Evolutionary conservation across 2,113 vertebrate species (phyloP), one percentile per base, ranked within the genome.

Genomic region (Dromaius novaehollandiae): DNA sequence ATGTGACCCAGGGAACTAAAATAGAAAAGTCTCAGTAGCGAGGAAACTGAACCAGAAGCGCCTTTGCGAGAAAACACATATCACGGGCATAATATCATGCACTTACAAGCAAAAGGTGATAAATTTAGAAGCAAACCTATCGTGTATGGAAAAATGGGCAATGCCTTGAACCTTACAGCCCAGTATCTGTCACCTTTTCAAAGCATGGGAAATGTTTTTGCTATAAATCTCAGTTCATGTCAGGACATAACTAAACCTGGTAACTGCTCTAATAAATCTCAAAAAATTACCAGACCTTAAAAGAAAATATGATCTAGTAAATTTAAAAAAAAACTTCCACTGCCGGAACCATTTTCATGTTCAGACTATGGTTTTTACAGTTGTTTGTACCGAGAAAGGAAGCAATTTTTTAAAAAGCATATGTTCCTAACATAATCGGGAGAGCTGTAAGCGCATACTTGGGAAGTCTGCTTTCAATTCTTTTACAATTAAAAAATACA

Each of bases 11-110:
- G 55, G 50, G 65, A 97, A 97, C 95, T 86, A 89, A 98, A 97
- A 98, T 98, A 98, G 97, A 97, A 97, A 97, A 96, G 76, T 89
- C 91, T 97, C 86, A 6, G 93, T 79, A 93, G 95, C 92, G 69
- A 95, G 95, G 96, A 97, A 96, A 94, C 93, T 86, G 93, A 95
- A 97, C 82, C 88, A 95, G 84, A 93, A 95, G 48, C 78, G 58
- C 69, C 18, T 91, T 92, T 94, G 83, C 63, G 55, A 96, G 84
- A 56, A 78, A 92, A 94, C 50, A 61, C 46, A 0, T 80, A 42
- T 44, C 18, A 4, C 38, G 3, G 25, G 60, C 91, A 42, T 26
- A 79, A 42, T 71, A 82, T 44, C 66, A 79, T 0, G 0, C n/a
- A 24, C 64, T 46, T 6, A 66, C 46, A 34, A 74, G 76, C 55